Base-by-base conservation (phyloP, 2,888 invertebrate species). In the Selenia dentaria region DNA sequence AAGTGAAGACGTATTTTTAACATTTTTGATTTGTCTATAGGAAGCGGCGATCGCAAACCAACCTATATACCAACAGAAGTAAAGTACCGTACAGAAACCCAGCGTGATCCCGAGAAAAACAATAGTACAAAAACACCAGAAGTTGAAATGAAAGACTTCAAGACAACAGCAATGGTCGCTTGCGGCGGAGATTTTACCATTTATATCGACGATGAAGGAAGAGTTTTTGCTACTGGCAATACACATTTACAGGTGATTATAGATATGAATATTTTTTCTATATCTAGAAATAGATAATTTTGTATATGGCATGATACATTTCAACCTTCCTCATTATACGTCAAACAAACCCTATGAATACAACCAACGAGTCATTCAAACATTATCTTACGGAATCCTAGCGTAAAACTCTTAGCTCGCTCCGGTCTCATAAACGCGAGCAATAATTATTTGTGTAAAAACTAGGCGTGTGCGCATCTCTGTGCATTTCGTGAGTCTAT, bases 131-230 rank as follows among this genome's bases (percentile, higher is more conserved):
- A 70, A 25, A 68, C 75, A 0, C 70, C 78, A 1, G 76, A 74
- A 22, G 60, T 57, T 14, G 79, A 74, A 27, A 73, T 61, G 57
- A 66, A 63, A 3, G 68, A 70, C 6, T 48, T 67, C 2, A 71
- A 54, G 13, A 79, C 74, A 0, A 79, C 64, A 35, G 80, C 84
- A 3, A 47, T 85, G 68, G 91, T 95, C 25, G 92, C 92, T 14
- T 95, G 96, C 66, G 96, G 96, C 0, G 93, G 94, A 9, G 96
- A 96, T 76, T 96, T 94, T 67, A 96, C 95, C 0, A 86, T 96
- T 48, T 95, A 94, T 16, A 87, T 96, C 37, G 92, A 92, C 54
- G 86, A 91, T 39, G 90, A 88, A 37, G 95, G 95, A 13, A 92
- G 92, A 58, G 83, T 96, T 18, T 93, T 94, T 75, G 94, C 94